Base-by-base conservation (phyloP, 2,888 invertebrate species). In the Apamea epomidion region DNA sequence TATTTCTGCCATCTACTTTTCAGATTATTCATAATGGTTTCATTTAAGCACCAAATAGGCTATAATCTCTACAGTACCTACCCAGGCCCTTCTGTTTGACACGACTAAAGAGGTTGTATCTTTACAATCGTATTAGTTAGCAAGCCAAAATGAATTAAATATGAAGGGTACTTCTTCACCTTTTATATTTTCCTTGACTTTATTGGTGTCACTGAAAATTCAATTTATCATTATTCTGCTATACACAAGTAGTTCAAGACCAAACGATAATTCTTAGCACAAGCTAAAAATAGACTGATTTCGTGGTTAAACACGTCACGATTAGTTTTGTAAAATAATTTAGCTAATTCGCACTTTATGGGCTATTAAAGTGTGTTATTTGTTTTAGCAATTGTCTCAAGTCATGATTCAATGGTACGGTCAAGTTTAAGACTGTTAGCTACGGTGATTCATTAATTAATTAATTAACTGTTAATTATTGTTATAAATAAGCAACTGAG, bases 371-470 rank as follows among this genome's bases (percentile, higher is more conserved):
- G 76, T 71, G 37, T 71, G 67, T 67, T 74, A 84, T 84, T 84
- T 74, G 76, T 76, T 84, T 74, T 70, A 74, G 45, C 16, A 74
- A 76, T 62, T 67, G 42, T 81, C 74, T 81, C 74, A 42, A 51
- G 48, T 76, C 69, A 76, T 58, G 73, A 29, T 75, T 32, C 51
- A n/a, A 73, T 81, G 37, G 62, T 84, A 70, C 45, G 67, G 62
- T 68, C 80, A 80, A 71, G 58, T 74, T 67, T 71, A 74, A 65
- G 58, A 69, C 42, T 32, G 0, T 79, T 77, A 71, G 81, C 16
- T 37, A 69, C 45, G 65, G 45, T n/a, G 62, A 21, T 29, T 51
- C 29, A 32, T 21, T 21, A 7, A 62, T 16, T 62, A 6, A 7
- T 62, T 29, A 14, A 51, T 14, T 8, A 64, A 64, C 18, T 18